These are phyloP conservation scores for Sebastes iracundus DNA, from an alignment of 2,797 vertebrate species.

Conservation along the genomic window DNA sequence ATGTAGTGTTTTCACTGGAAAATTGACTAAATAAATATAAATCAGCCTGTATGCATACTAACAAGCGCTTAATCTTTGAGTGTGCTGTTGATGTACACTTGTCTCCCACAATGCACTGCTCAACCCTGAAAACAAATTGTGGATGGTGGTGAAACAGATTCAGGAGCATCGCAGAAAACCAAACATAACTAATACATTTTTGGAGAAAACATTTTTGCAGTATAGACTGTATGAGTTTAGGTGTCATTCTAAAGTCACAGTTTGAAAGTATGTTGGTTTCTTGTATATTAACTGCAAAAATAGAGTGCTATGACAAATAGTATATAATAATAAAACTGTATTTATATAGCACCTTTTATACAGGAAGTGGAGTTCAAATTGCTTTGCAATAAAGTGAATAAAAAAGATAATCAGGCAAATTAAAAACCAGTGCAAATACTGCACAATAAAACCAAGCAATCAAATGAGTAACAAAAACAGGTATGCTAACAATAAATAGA, in stretches of 20 bases:
- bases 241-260: background rate
- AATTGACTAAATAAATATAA: background rate
- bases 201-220: background rate
- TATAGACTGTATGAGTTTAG: background rate
- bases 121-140: background rate
- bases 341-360: no score
- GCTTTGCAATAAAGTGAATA: no score
- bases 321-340: no score
- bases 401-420: no score
- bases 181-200: no score
- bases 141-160: background rate
- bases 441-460: background rate
- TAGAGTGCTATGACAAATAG: no score
- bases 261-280: background rate
- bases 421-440: no score
- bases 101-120: background rate
- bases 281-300: background rate
- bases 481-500: no score
- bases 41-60: background rate
- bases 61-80: background rate
- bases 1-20: background rate
- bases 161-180: background rate
- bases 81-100: background rate
- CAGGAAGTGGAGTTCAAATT: no score
- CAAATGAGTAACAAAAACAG: background rate